Percentiles rank a stretch among this genome's conserved stretches.
Evolutionary conservation across 2,797 vertebrate genomes (phyloP).

Genomic region (Channa striata): DNA sequence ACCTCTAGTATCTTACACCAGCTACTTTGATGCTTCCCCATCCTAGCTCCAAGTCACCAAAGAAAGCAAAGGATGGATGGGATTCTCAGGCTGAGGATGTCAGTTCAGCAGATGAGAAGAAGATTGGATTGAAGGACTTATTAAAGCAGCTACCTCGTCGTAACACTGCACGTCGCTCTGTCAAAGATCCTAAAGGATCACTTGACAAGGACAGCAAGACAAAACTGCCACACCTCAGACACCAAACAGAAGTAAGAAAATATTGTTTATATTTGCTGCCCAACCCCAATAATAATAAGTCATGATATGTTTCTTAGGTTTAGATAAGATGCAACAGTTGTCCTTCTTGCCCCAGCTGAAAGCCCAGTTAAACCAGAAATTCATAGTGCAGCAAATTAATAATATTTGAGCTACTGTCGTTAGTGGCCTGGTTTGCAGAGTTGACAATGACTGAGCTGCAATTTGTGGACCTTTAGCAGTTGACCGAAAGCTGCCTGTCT

Average conservation of each 20-base stretch:
- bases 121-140: conserved; percentile 75
- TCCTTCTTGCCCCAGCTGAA: not conserved
- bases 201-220: conserved; percentile 49
- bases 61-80: conserved; percentile 49
- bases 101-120: conserved; percentile 81
- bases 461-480: too few species aligned
- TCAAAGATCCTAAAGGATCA: conserved; percentile 55
- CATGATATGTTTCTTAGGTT: not conserved
- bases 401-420: too few species aligned
- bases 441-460: too few species aligned
- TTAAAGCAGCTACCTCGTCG: conserved; percentile 74
- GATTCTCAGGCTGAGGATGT: conserved; percentile 73
- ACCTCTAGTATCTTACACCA: not conserved
- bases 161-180: not conserved
- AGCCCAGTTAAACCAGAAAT: too few species aligned
- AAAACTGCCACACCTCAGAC: conserved; percentile 6
- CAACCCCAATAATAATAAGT: not conserved
- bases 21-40: not conserved
- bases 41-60: conserved; percentile 34
- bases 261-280: not conserved
- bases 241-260: conserved; percentile 45
- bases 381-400: too few species aligned
- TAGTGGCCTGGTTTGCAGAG: too few species aligned
- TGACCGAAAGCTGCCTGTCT: too few species aligned
- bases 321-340: not conserved